Percentiles rank a stretch among this genome's conserved stretches.
Conservation (phyloP, 1,140 invertebrate species). For the Mycetomoellerius zeteki region DNA sequence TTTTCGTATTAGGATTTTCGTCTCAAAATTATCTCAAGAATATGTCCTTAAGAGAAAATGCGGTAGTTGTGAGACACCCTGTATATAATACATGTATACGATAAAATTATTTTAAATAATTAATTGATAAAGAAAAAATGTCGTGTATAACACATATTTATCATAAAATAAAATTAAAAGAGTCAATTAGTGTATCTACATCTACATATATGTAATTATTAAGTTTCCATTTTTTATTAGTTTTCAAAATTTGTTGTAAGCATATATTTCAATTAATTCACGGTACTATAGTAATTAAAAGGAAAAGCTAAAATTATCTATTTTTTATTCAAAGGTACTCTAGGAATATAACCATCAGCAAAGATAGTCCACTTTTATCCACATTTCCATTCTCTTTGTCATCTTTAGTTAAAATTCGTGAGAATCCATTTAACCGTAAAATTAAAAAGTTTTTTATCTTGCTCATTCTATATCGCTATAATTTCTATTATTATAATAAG, state of each 20-base stretch:
- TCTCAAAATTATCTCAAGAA: too few species aligned
- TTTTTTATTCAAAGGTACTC: not conserved
- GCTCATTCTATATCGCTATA: not conserved
- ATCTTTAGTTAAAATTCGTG: conserved; percentile 26
- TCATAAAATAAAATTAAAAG: too few species aligned
- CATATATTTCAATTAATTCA: conserved; percentile 2
- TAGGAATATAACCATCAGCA: not conserved
- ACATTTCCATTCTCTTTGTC: not conserved
- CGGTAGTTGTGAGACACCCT: too few species aligned
- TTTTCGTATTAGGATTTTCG: too few species aligned
- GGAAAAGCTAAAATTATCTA: conserved; percentile 21
- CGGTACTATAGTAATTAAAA: not conserved
- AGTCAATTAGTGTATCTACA: too few species aligned
- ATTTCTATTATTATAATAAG: not conserved
- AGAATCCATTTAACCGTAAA: conserved; percentile 62
- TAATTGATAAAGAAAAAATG: not conserved
- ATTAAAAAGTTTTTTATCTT: conserved; percentile 75
- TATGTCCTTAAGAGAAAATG: too few species aligned
- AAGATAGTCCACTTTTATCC: conserved; percentile 3
- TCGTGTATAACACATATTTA: too few species aligned
- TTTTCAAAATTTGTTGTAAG: not conserved
- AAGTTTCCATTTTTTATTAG: not conserved
- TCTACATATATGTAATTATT: not conserved
- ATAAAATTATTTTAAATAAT: not conserved
- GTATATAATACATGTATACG: not conserved